phyloP scores from a whole-genome alignment of 2,888 invertebrate species.

The Drosophila fungiperda region DNA sequence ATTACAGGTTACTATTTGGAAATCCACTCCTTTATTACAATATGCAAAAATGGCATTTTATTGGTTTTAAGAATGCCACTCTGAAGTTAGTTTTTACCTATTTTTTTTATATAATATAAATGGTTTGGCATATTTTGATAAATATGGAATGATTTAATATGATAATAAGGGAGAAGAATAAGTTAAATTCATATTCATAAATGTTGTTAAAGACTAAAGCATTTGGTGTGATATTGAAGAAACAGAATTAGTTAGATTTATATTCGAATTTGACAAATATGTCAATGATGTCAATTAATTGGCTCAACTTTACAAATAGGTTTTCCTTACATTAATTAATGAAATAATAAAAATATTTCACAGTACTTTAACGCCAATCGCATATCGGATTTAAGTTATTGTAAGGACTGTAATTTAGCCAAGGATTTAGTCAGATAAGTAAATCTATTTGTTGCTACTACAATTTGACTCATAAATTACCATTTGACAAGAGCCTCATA shows the following conservation, averaged over 20 bases:
- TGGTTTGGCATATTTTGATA: not conserved
- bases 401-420: conserved; percentile 12
- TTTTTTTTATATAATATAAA: not conserved
- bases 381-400: conserved; percentile 22
- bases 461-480: conserved; percentile 64
- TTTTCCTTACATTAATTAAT: not conserved
- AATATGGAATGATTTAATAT: not conserved
- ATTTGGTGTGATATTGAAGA: not conserved
- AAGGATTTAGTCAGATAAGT: conserved; percentile 64
- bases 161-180: not conserved
- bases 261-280: not conserved
- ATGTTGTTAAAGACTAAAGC: not conserved
- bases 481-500: conserved; percentile 62
- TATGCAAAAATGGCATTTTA: not conserved
- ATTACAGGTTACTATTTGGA: not conserved
- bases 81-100: not conserved
- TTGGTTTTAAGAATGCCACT: not conserved
- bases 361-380: not conserved
- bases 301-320: not conserved
- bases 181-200: not conserved
- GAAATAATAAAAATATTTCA: not conserved
- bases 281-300: not conserved
- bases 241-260: not conserved
- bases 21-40: not conserved
- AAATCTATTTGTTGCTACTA: conserved; percentile 64